Conservation (phyloP, 2,888 invertebrate species). For the Chesias legatella region DNA sequence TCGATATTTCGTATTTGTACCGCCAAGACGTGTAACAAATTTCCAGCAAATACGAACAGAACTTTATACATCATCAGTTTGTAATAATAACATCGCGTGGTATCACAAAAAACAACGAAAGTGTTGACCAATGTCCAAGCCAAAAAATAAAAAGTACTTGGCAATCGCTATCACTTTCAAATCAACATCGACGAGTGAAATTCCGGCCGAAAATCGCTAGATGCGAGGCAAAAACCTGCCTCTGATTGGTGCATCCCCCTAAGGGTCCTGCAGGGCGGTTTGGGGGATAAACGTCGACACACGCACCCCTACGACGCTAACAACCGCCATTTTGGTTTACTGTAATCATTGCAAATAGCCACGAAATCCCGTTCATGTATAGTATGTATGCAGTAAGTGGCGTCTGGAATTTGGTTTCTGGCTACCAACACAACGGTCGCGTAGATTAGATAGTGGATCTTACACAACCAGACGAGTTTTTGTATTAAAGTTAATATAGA, state of each 20-base stretch:
- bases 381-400: background rate
- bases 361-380: constrained; percentile 10
- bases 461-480: constrained; percentile 3
- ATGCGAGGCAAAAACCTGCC: constrained; percentile 27
- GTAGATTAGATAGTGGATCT: constrained; percentile 5
- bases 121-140: constrained; percentile 18
- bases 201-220: constrained; percentile 22
- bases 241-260: constrained; percentile 35
- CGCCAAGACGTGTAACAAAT: too few relatives aligned
- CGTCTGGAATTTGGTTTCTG: constrained; percentile 8
- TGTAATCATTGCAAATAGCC: constrained; percentile 27
- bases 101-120: background rate
- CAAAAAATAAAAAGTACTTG: constrained; percentile 20
- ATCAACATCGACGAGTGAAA: constrained; percentile 13
- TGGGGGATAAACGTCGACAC: constrained; percentile 28
- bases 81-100: constrained; percentile 1
- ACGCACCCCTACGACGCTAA: constrained; percentile 31
- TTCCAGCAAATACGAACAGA: too few relatives aligned
- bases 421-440: constrained; percentile 6
- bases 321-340: constrained; percentile 48
- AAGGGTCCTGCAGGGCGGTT: constrained; percentile 37
- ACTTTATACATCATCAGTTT: background rate
- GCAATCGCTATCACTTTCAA: constrained; percentile 16
- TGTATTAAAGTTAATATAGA: background rate
- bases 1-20: too few relatives aligned